These are phyloP conservation scores for Leptinotarsa undecemlineata DNA, from an alignment of 1,140 invertebrate genomes.

Conservation along the genomic window DNA sequence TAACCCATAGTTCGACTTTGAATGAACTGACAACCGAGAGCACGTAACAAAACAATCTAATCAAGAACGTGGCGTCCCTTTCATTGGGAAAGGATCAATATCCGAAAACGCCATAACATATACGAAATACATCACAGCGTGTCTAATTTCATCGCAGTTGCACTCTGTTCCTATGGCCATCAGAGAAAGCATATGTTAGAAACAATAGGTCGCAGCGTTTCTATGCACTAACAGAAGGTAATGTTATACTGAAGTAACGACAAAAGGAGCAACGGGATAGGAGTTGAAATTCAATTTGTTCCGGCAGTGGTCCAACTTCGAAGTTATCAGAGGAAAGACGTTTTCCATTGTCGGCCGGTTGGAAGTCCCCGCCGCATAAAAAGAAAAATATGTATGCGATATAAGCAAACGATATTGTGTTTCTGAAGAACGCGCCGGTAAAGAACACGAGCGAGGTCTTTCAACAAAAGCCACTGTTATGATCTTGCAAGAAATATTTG, in stretches of 20 bases:
- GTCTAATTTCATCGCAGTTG: constrained; percentile 13
- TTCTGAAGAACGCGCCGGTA: background rate
- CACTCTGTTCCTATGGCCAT: background rate
- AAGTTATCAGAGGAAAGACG: constrained; percentile 9
- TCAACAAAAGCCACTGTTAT: too few species aligned
- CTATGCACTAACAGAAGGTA: constrained; percentile 3
- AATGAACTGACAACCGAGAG: background rate
- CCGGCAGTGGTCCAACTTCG: constrained; percentile 1
- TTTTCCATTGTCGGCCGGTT: constrained; percentile 4
- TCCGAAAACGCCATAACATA: constrained; percentile 10
- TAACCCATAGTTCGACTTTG: too few species aligned
- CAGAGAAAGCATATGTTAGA: constrained; percentile 2
- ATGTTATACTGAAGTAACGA: background rate
- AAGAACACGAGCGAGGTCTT: too few species aligned
- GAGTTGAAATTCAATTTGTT: constrained; percentile 13
- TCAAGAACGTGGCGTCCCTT: constrained; percentile 1
- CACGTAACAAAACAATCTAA: constrained; percentile 1
- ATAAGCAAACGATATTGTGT: constrained; percentile 6
- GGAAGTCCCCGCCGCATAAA: background rate
- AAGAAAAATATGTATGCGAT: constrained; percentile 5
- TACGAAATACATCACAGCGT: constrained; percentile 14
- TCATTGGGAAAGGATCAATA: constrained; percentile 6
- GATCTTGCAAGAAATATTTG: too few species aligned
- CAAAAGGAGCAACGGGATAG: background rate
- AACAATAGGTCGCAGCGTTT: constrained; percentile 9